Base-by-base conservation (phyloP, 1,140 invertebrate species). In the Bombyx mandarina region DNA sequence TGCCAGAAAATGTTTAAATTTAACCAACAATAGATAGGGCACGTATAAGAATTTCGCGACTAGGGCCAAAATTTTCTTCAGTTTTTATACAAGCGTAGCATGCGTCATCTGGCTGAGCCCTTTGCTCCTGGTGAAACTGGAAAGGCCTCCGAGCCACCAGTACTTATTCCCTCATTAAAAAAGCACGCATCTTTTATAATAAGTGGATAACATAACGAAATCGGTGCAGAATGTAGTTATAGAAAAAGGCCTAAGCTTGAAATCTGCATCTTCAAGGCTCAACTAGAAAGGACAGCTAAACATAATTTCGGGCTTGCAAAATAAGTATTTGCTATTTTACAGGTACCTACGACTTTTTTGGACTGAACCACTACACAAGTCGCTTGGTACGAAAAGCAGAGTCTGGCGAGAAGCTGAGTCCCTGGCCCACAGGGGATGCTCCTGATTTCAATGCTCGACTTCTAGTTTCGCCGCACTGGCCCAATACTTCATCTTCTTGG, bases 341-440 rank as follows among this genome's bases (percentile, higher is more conserved):
- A 67, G 65, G 65, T 6, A 65, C 65, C 0, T 65, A 56, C 9
- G 68, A 71, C 42, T 71, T 62, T 26, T 67, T 54, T 43, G 68
- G 52, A 0, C n/a, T 71, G 8, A 71, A 67, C 22, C 57, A 63
- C 45, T 71, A 71, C 52, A 71, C 69, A 1, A 49, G 53, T 6
- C 56, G 69, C 0, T n/a, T 54, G 2, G 60, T 60, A 1, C 55
- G 62, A 1, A 54, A 51, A 52, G 58, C 58, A 8, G 53, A 42
- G 2, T 43, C 45, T 8, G 66, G 61, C 6, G 69, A 71, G 43
- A 9, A 42, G 1, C n/a, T 62, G 1, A 48, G 58, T 8, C 3
- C 10, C 0, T 71, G 69, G 66, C 63, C 54, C 10, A 1, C 54
- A 26, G 44, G 66, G 12, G 35, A 54, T 54, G 54, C 56, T 42